Conservation (phyloP, 2,888 invertebrate genomes). For the Diabrotica balteata region DNA sequence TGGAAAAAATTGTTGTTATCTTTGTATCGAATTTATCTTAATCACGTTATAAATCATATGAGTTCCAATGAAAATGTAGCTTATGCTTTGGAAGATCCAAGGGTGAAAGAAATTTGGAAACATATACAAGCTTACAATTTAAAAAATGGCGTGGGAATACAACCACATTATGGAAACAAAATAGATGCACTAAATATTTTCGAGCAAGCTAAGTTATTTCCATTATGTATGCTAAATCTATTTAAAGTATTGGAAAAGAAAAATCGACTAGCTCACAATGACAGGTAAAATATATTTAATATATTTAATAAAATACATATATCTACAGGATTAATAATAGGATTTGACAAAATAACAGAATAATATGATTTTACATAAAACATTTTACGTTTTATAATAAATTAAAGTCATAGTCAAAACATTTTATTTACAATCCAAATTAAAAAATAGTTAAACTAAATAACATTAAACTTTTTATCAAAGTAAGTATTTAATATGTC, state of each 20-base stretch:
- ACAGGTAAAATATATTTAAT: conserved; percentile 51
- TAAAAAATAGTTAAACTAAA: too few species aligned
- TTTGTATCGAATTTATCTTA: conserved; percentile 63
- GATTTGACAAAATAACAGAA: too few species aligned
- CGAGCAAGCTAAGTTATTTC: conserved; percentile 61
- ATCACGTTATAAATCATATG: conserved; percentile 51
- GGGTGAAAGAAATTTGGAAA: conserved; percentile 53
- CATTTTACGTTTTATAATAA: too few species aligned
- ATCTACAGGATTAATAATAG: too few species aligned
- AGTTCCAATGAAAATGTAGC: conserved; percentile 55
- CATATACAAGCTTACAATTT: conserved; percentile 45
- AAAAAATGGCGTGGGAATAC: conserved; percentile 12
- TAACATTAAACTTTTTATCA: too few species aligned
- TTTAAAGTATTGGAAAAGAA: conserved; percentile 63
- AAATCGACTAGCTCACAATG: conserved; percentile 72
- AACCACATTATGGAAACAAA: conserved; percentile 28
- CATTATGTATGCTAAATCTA: conserved; percentile 72
- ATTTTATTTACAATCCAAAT: too few species aligned
- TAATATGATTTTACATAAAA: too few species aligned
- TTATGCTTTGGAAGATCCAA: conserved; percentile 53
- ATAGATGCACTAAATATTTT: conserved; percentile 59
- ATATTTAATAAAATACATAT: too few species aligned
- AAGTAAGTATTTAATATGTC: too few species aligned
- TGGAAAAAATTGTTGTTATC: conserved; percentile 64
- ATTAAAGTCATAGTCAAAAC: too few species aligned